phyloP scores from a whole-genome alignment of 2,113 vertebrate species.

The Morone chrysops region DNA sequence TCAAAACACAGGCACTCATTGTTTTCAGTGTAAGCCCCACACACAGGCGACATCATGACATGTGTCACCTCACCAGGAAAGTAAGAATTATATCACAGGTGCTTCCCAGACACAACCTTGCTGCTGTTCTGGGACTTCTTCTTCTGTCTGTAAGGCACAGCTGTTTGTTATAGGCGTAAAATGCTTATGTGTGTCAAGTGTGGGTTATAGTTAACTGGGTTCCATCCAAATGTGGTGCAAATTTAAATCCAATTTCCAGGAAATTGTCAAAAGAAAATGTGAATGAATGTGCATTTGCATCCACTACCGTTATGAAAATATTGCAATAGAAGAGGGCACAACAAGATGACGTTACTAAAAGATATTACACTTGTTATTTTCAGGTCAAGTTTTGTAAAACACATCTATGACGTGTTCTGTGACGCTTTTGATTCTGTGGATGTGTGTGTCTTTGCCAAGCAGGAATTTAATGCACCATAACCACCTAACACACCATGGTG shows the following conservation, averaged over 20 bases:
- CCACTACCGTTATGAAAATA: too few species aligned
- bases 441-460: too few species aligned
- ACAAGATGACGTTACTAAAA: too few species aligned
- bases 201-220: neutral
- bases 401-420: too few species aligned
- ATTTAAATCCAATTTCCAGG: neutral
- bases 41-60: neutral
- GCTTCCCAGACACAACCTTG: neutral
- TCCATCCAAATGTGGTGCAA: neutral
- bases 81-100: slow-evolving; percentile 2
- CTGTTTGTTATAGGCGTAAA: too few species aligned
- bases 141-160: neutral
- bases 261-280: neutral
- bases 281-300: neutral
- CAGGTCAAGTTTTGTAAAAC: too few species aligned
- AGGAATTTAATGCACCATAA: too few species aligned
- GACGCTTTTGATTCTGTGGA: too few species aligned
- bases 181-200: neutral
- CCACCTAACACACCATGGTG: too few species aligned
- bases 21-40: neutral
- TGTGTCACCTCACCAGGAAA: neutral
- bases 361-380: too few species aligned
- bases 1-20: neutral
- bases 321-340: too few species aligned
- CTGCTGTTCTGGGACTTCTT: neutral